Base-by-base conservation (phyloP, 64 coral and sea anemone genomes). In the Astreopora myriophthalma region DNA sequence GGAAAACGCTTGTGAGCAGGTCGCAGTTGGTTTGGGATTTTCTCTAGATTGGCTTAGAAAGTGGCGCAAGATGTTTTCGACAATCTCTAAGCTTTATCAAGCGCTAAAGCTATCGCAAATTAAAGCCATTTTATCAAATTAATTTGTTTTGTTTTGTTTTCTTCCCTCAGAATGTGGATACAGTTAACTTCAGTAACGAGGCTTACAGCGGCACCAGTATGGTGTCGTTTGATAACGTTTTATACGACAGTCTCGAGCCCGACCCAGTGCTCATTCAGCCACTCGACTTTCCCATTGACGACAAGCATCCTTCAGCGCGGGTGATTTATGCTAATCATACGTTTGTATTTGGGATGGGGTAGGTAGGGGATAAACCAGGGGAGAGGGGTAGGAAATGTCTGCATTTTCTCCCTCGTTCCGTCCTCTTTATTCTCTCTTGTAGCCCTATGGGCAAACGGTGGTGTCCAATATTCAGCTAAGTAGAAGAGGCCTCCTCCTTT, bases 151-250 rank as follows among this genome's bases (percentile, higher is more conserved):
- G 5, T 35, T 6, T 2, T 20, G 9, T 31, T 31, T 60, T 58
- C 52, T 11, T 20, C 34, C 31, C 77, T 17, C 20, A 83, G 79
- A 62, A 65, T 25, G 79, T 5, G 2, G 79, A 83, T 19, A 65
- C 79, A 1, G 79, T 83, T 4, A 28, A 65, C 8, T 83, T 83
- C 34, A 63, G 55, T 24, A 83, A 83, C 19, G 79, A 83, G 33
- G 79, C 79, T 24, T 83, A 62, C 32, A 37, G 19, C 10, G 79
- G 58, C 17, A 36, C n/a, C 22, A n/a, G 52, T 11, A 37, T 65
- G 8, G 26, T 83, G 52, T 83, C 79, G 13, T 83, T 83, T 83
- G 79, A 83, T 60, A 83, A 83, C 34, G 79, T 38, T n/a, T 11
- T 83, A 55, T 83, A 37, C n/a, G 33, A 58, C 23, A 83, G 65